Evolutionary conservation across 2,797 vertebrate species (phyloP), one percentile per base, ranked within the genome.

Genomic region (Anas georgica): DNA sequence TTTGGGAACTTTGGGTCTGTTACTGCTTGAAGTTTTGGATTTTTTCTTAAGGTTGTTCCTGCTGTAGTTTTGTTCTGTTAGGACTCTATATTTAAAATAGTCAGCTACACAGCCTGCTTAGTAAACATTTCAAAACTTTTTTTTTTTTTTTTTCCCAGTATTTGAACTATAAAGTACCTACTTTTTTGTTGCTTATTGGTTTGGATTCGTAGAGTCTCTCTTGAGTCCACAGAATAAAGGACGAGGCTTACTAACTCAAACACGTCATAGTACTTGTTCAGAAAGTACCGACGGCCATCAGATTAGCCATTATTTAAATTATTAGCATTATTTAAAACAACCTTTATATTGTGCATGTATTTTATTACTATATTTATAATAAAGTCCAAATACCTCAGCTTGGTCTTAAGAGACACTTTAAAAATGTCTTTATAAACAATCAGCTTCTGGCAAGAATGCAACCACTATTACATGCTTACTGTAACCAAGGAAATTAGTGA

Each of bases 1-100:
- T 93, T 90, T 95, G 37, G 77, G 91, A 91, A 62, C 28, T 39
- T 81, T 60, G 17, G 6, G 12, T 70, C 23, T 95, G 23, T 85
- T 84, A 45, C 6, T 94, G 4, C 93, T 73, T 94, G 58, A 82
- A 72, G 72, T 88, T 93, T 43, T 63, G 88, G 63, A 55, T 31
- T 94, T 93, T 76, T 91, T 76, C 17, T 11, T 72, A 46, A 59
- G 55, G 26, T 64, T 56, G 23, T 50, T 91, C 6, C 16, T 88
- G 93, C 33, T 82, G 0, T 69, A 46, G 50, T 6, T 70, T 73
- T 28, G 12, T 60, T 81, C 62, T 74, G 18, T 43, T 69, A 23
- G 10, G 10, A 48, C 7, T 54, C 8, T 66, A 79, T 83, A 26
- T 26, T 50, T 50, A 50, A 26, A 50, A 28, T 93, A 68, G 5